Evolutionary conservation across 2,797 vertebrate genomes (phyloP).

Genomic region (Phrynocephalus vlangalii): DNA sequence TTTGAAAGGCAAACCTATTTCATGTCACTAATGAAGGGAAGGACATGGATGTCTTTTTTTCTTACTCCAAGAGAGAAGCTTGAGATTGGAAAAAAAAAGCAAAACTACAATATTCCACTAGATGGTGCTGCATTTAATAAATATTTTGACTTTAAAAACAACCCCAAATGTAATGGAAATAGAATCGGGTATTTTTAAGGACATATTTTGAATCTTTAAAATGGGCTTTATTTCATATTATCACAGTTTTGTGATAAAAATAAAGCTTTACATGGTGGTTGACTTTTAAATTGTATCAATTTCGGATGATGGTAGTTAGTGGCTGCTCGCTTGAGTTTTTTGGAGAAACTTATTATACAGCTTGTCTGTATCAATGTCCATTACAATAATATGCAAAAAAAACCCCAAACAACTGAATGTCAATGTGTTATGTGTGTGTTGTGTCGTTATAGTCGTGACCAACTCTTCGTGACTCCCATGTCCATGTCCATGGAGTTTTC

Average conservation of each 20-base stretch:
- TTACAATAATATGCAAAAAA: background rate
- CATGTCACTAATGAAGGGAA: background rate
- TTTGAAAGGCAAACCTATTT: constrained; percentile 16
- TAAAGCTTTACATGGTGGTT: no score
- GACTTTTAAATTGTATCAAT: background rate
- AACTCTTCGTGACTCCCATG: no score
- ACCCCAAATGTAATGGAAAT: background rate
- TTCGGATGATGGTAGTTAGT: no score
- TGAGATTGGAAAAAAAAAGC: no score
- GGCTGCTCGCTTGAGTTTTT: no score
- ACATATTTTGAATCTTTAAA: background rate
- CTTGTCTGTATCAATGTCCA: no score
- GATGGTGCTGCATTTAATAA: constrained; percentile 71
- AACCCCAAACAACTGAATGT: no score
- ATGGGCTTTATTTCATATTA: background rate
- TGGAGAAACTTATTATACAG: background rate
- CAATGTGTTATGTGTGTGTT: no score
- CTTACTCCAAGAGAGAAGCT: background rate
- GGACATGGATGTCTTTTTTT: background rate
- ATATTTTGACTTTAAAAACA: constrained; percentile 28
- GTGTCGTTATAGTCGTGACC: no score
- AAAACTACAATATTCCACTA: constrained; percentile 56
- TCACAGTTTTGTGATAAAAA: no score
- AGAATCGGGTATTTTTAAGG: background rate
- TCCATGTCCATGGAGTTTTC: no score